Conservation (phyloP, 2,797 vertebrate species). For the Halcyon chelicuti region DNA sequence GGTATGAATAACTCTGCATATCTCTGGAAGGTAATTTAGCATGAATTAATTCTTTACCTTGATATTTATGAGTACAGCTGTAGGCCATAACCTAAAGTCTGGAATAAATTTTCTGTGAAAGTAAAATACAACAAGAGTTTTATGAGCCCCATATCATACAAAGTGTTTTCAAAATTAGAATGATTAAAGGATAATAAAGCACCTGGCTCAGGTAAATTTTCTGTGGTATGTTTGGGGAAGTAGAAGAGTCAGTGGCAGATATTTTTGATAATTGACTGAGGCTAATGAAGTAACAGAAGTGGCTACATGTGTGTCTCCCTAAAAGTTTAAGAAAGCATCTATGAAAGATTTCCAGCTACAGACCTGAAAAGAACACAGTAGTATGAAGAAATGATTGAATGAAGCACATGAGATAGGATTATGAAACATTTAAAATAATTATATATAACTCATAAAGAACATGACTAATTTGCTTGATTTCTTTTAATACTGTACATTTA, state of each 20-base stretch:
- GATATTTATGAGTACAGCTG: conserved; percentile 68
- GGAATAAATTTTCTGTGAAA: conserved; percentile 68
- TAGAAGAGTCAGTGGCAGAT: neutral
- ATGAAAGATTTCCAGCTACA: neutral
- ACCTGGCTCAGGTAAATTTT: conserved; percentile 34
- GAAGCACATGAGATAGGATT: neutral
- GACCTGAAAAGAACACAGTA: neutral
- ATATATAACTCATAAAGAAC: neutral
- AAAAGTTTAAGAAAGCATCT: neutral
- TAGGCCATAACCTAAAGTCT: conserved; percentile 64
- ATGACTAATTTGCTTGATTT: neutral
- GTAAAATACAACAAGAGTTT: conserved; percentile 57
- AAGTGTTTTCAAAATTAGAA: conserved; percentile 63
- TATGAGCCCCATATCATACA: conserved; percentile 58
- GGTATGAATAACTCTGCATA: conserved; percentile 33
- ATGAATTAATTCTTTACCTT: conserved; percentile 63
- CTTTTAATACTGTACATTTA: neutral
- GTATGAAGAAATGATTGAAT: neutral
- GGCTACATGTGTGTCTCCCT: neutral
- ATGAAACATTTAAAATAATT: neutral
- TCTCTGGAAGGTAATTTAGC: conserved; percentile 62
- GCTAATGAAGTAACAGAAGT: neutral
- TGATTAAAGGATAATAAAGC: conserved; percentile 56
- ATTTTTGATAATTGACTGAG: neutral
- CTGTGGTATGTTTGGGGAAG: neutral